Base-by-base conservation (phyloP, 2,113 vertebrate species). In the Rostratula benghalensis region DNA sequence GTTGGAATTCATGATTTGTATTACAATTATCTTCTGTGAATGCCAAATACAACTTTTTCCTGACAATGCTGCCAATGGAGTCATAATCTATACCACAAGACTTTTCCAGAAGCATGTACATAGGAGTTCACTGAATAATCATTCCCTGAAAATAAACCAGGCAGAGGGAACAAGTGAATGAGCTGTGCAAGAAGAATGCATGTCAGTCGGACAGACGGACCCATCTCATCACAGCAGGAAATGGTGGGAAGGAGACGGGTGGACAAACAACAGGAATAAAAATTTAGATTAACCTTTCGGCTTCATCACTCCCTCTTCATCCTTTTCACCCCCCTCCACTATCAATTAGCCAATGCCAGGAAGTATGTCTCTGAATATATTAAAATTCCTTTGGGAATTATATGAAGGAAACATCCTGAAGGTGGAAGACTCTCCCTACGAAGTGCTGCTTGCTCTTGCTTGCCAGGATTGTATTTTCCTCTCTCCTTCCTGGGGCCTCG, bases 61-160 rank as follows among this genome's bases (percentile, higher is more conserved):
- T 76, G 74, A 91, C 53, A 76, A 5, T 56, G 45, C 69, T 93
- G 92, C 95, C 95, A 96, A 53, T 27, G 57, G 65, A 92, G 57
- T 87, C 65, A 82, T 92, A 92, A 94, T 91, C 88, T 89, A 94
- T 92, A 93, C 94, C 92, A 87, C 95, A 94, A 94, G 83, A 93
- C 65, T 94, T 96, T 96, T 96, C 89, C 94, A 95, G 92, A 94
- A 89, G n/a, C 83, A 23, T 73, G 87, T 94, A 79, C 83, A 95
- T 50, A 87, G 77, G 70, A 95, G 61, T 69, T 96, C 89, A 91
- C 45, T 89, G 77, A 94, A 91, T 79, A 94, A 87, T 91, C 61
- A 94, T 24, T 63, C 86, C 70, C 70, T 87, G 95, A 94, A 96
- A 96, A 94, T 87, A 94, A 93, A 87, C 65, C 70, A 70, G 80